These are phyloP conservation scores for Donacobius atricapilla DNA, from an alignment of 2,113 vertebrate species.

Conservation along the genomic window DNA sequence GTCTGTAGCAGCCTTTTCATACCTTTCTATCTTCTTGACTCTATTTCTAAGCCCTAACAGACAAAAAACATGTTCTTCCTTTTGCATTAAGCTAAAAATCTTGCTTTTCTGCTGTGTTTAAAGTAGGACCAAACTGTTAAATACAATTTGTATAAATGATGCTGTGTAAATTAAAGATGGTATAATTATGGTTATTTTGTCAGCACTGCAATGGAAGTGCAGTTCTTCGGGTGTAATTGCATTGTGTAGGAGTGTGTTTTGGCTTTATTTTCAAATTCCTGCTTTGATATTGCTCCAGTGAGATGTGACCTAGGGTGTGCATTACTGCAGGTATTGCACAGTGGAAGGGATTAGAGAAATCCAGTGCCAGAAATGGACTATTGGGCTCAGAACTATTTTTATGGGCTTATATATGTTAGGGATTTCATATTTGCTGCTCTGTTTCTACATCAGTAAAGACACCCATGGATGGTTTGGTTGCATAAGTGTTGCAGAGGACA, in stretches of 20 bases:
- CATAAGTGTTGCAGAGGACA: not conserved
- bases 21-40: not conserved
- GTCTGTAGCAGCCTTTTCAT: not conserved
- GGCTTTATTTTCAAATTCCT: constrained; percentile 41
- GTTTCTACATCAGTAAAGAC: not conserved
- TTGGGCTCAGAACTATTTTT: not conserved
- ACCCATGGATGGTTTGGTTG: not conserved
- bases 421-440: not conserved
- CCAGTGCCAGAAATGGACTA: not conserved
- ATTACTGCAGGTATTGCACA: constrained; percentile 25
- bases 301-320: constrained; percentile 15
- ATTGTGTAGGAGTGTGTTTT: constrained; percentile 43
- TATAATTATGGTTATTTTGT: not conserved
- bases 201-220: constrained; percentile 12
- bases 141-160: not conserved
- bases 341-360: not conserved
- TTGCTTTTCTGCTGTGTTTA: not conserved
- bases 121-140: not conserved
- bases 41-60: not conserved
- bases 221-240: constrained; percentile 4
- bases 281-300: not conserved
- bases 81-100: not conserved
- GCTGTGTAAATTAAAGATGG: not conserved
- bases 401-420: not conserved
- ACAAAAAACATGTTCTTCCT: not conserved